Conservation (phyloP, 2,113 vertebrate species). For the Bubo blakistoni region DNA sequence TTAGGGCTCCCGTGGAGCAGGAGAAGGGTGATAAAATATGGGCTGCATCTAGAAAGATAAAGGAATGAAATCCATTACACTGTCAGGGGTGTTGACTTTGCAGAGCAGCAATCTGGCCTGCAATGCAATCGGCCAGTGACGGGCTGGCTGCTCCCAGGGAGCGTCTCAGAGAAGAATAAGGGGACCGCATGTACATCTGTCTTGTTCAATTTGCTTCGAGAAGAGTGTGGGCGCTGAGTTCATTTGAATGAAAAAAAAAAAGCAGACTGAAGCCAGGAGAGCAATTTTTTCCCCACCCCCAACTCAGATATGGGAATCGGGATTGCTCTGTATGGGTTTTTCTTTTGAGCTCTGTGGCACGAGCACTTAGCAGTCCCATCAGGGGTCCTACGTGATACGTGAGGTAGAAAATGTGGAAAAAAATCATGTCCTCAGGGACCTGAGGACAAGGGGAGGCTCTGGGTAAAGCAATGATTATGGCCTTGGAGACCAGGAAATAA, state of each 20-base stretch:
- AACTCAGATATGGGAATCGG: not conserved
- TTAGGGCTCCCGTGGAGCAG: accelerated
- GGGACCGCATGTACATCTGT: not conserved
- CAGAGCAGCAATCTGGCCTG: not conserved
- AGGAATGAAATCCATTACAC: not conserved
- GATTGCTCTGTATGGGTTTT: not conserved
- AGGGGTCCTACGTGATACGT: accelerated
- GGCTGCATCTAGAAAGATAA: not conserved
- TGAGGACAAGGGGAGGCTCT: not conserved
- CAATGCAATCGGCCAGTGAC: accelerated
- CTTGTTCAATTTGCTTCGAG: accelerated
- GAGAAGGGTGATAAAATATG: not conserved
- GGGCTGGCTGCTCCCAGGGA: not conserved
- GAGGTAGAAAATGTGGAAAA: not conserved
- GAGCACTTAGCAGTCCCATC: not conserved
- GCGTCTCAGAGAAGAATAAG: not conserved
- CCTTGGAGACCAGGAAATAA: not conserved
- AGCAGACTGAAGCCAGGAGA: not conserved
- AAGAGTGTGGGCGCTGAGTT: not conserved
- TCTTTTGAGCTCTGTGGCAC: not conserved
- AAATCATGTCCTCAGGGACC: not conserved
- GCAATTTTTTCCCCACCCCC: accelerated
- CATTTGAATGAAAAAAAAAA: not conserved
- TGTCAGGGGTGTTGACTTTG: not conserved
- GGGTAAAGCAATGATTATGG: not conserved